These are phyloP conservation scores for Achatina immaculata DNA, from an alignment of 1,140 invertebrate species.

Conservation along the genomic window DNA sequence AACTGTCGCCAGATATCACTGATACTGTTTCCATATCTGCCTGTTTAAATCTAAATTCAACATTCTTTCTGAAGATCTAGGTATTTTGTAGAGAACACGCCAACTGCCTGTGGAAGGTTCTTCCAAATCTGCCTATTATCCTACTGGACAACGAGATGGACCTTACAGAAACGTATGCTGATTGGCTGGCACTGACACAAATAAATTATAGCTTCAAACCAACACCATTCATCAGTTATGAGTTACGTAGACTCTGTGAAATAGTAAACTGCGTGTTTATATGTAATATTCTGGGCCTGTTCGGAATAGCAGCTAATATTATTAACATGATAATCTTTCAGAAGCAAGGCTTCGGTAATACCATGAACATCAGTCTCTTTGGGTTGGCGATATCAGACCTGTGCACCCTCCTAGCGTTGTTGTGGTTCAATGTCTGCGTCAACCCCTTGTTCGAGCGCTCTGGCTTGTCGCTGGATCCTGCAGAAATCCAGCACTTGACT, in stretches of 20 bases:
- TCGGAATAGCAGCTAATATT: slow-evolving; percentile 5
- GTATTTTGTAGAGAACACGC: too few species aligned
- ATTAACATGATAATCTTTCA: slow-evolving; percentile 24
- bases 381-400: slow-evolving; percentile 11
- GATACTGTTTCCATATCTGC: too few species aligned
- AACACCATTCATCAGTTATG: not conserved
- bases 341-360: not conserved
- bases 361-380: slow-evolving; percentile 12
- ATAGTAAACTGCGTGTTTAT: slow-evolving; percentile 4
- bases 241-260: not conserved
- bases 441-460: slow-evolving; percentile 19
- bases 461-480: not conserved
- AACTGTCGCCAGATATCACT: too few species aligned
- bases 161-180: not conserved
- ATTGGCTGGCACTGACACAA: not conserved
- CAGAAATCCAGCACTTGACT: slow-evolving; percentile 17
- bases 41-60: too few species aligned
- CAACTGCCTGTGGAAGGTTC: too few species aligned
- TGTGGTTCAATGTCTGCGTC: slow-evolving; percentile 11
- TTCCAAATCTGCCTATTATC: too few species aligned
- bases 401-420: not conserved
- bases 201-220: not conserved
- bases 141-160: too few species aligned
- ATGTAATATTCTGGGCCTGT: slow-evolving; percentile 3
- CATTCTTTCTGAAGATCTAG: too few species aligned